Base-by-base conservation (phyloP, 2,888 invertebrate species). In the Scaptomyza reducta region DNA sequence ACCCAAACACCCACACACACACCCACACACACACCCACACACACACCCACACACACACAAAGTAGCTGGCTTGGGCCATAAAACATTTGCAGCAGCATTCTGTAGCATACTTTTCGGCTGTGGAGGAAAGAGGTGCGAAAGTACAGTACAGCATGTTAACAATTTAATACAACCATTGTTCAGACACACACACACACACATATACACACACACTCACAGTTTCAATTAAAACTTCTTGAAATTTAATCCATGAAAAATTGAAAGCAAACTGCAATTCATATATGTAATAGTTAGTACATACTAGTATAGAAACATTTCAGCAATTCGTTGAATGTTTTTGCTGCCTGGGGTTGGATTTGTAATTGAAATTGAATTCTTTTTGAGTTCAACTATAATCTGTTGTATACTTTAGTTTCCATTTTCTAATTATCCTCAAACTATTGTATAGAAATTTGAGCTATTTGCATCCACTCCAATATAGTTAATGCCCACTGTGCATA, bases 1-100 rank as follows among this genome's bases (percentile, higher is more conserved):
- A 42, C 35, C 9, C 25, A 33, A 47, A 44, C 27, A 44, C 47
- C n/a, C n/a, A n/a, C n/a, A n/a, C n/a, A n/a, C n/a, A n/a, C n/a
- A n/a, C n/a, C n/a, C n/a, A n/a, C n/a, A n/a, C n/a, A n/a, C n/a
- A n/a, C n/a, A n/a, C n/a, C n/a, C n/a, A n/a, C n/a, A n/a, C n/a
- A n/a, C n/a, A n/a, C n/a, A n/a, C n/a, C n/a, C 42, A 42, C 35
- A 11, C 25, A 33, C 53, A 44, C 27, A 44, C 47, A 33, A 10
- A 38, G 18, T 25, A 11, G 16, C 46, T 41, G 13, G 18, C 11
- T 58, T 44, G 49, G 61, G 68, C 84, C 69, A 81, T 79, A 78
- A 81, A 77, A 67, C 70, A 79, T 79, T 63, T 56, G 49, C 68
- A 63, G 77, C 63, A 60, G 38, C 29, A 70, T 66, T 56, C 49